Evolutionary conservation across 2,888 invertebrate species (phyloP).

Genomic region (Galerucella pusilla): DNA sequence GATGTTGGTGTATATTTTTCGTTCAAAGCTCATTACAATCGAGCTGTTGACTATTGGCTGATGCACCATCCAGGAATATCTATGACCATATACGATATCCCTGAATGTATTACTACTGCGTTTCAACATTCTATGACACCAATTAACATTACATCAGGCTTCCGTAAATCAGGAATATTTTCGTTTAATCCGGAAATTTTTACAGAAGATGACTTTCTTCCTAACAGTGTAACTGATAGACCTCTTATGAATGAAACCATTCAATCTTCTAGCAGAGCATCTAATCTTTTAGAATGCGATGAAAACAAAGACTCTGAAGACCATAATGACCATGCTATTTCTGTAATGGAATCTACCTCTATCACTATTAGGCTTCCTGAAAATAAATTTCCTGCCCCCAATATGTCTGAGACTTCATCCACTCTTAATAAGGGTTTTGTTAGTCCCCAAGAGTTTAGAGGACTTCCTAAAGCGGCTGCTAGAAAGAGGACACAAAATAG

Average conservation of each 20-base stretch:
- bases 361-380: no score
- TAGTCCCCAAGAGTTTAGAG: not conserved
- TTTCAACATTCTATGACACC: not conserved
- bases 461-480: not conserved
- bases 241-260: no score
- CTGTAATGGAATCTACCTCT: no score
- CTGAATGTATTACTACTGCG: constrained; percentile 11
- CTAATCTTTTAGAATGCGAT: no score
- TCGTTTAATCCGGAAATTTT: not conserved
- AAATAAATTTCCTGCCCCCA: no score
- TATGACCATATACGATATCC: constrained; percentile 15
- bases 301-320: no score
- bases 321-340: no score
- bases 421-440: no score
- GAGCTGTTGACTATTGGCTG: constrained; percentile 56
- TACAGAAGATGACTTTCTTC: not conserved
- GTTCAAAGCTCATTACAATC: constrained; percentile 52
- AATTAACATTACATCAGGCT: no score
- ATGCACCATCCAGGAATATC: constrained; percentile 39
- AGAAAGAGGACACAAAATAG: not conserved
- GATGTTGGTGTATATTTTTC: constrained; percentile 49
- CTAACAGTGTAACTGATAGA: not conserved
- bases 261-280: no score
- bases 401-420: no score
- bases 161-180: no score